Base-by-base conservation (phyloP, 2,888 invertebrate genomes). In the Sicus ferrugineus region DNA sequence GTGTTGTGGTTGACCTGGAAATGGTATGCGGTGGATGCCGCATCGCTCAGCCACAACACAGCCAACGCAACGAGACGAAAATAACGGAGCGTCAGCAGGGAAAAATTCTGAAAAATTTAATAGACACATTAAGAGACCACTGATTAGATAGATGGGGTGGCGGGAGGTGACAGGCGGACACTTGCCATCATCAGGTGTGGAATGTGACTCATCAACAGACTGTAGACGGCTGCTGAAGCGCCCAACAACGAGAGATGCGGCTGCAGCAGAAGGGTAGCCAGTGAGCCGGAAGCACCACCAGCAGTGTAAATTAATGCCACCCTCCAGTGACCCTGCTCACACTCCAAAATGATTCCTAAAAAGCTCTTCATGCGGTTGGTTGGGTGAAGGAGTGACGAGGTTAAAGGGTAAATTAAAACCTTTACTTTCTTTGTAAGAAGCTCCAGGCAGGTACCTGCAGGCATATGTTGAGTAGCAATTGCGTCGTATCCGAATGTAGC, bases 161-260 rank as follows among this genome's bases (percentile, higher is more conserved):
- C n/a, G 9, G 2, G 50, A 50, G 23, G 14, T 50, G 21, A 9
- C 28, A 31, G 9, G 21, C 31, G 21, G 11, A 34, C n/a, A 38
- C 31, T 31, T 54, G 90, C 90, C 87, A 94, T 87, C 79, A 92
- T 87, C 74, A 95, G 90, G 85, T 96, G 94, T 63, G 96, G 91
- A 68, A 96, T 87, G 83, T 96, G 94, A 72, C 96, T 94, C 64
- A 93, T 92, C 72, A 96, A 88, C 74, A 97, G 86, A 28, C 95
- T 93, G 84, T 96, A 97, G 68, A 96, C 94, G 7, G 96, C 96
- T 1, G 94, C 96, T 0, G 95, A 95, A 46, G 96, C 93, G 23
- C 97, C 97, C 61, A 95, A 91, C 76, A 97, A 89, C 78, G 90
- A 89, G 71, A 93, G 90, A 71, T 87, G 87, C 30, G 93, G 92